phyloP scores from a whole-genome alignment of 2,888 invertebrate species.

The Drosophila tripunctata region DNA sequence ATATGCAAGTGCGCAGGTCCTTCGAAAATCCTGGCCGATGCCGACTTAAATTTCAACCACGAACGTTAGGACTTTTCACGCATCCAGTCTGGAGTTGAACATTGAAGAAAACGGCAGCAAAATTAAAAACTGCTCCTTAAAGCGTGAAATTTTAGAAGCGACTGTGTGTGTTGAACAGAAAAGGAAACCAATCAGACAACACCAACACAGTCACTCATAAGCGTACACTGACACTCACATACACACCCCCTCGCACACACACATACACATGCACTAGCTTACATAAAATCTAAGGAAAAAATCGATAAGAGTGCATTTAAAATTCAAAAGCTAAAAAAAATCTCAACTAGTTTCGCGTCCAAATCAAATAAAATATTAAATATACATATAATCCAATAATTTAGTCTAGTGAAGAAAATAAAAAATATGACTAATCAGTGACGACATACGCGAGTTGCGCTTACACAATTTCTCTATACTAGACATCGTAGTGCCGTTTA shows the following conservation, averaged over 20 bases:
- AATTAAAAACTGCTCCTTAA: slow-evolving; percentile 59
- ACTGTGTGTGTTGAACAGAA: slow-evolving; percentile 71
- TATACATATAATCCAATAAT: slow-evolving; percentile 29
- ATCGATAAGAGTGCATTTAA: slow-evolving; percentile 76
- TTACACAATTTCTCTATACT: slow-evolving; percentile 82
- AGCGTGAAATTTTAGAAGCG: slow-evolving; percentile 52
- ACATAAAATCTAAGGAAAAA: slow-evolving; percentile 75
- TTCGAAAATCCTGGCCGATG: slow-evolving; percentile 78
- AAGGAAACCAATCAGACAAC: slow-evolving; percentile 76
- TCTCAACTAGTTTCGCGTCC: slow-evolving; percentile 23
- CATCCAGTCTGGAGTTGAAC: slow-evolving; percentile 83
- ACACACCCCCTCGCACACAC: slow-evolving; percentile 37
- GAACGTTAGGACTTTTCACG: slow-evolving; percentile 76
- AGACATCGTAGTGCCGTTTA: slow-evolving; percentile 45
- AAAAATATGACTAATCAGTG: slow-evolving; percentile 83
- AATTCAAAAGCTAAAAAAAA: slow-evolving; percentile 45
- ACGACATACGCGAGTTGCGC: slow-evolving; percentile 78
- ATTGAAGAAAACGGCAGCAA: slow-evolving; percentile 83
- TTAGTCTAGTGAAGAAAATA: slow-evolving; percentile 49
- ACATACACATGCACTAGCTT: slow-evolving; percentile 59
- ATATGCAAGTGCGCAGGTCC: slow-evolving; percentile 81
- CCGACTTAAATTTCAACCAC: slow-evolving; percentile 59
- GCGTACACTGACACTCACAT: slow-evolving; percentile 50
- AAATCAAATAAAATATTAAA: slow-evolving; percentile 4
- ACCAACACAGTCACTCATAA: slow-evolving; percentile 43